Base-by-base conservation (phyloP, 2,797 vertebrate genomes). In the Poecilia gillii region DNA sequence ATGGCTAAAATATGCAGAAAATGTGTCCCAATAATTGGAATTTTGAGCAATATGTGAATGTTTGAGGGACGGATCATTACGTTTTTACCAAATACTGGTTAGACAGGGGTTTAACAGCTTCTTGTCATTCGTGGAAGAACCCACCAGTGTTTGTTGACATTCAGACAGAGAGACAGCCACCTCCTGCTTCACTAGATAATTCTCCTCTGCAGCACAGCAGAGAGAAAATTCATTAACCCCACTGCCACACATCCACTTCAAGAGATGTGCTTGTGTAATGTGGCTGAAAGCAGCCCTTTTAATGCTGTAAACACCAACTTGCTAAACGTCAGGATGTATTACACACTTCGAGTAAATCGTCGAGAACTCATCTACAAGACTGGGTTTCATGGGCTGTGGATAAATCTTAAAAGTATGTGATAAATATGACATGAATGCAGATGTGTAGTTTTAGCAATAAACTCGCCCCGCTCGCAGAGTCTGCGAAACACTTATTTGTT, bases 171-270 rank as follows among this genome's bases (percentile, higher is more conserved):
- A 91, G 88, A 76, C 91, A 88, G 89, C 88, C 91, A 90, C 94
- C 89, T 92, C 89, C 75, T 87, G 86, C 95, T 93, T 86, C 93
- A 93, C 93, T 91, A 91, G 91, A 93, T 95, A 94, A 95, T 94
- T 95, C 92, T 91, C 87, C 87, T 91, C 89, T 89, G 88, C 89
- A 91, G 92, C 85, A 85, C 90, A 88, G 91, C 92, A 57, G 88
- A 95, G 86, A 92, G 92, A 95, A 95, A 95, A 94, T 94, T 96
- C 94, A 96, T 96, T 96, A 96, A 96, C 95, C 95, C 92, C 93
- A 74, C 81, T 93, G 94, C 91, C 94, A 92, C 91, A 80, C 91
- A 93, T 91, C 88, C 91, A 89, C 83, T 93, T 94, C 89, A 92
- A 85, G 83, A 95, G 94, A 95, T 92, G 93, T 91, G 91, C 91